Percentiles rank a stretch among this genome's conserved stretches.
These are phyloP conservation scores for Anthrax anthrax DNA, from an alignment of 2,888 invertebrate species.

Conservation along the genomic window DNA sequence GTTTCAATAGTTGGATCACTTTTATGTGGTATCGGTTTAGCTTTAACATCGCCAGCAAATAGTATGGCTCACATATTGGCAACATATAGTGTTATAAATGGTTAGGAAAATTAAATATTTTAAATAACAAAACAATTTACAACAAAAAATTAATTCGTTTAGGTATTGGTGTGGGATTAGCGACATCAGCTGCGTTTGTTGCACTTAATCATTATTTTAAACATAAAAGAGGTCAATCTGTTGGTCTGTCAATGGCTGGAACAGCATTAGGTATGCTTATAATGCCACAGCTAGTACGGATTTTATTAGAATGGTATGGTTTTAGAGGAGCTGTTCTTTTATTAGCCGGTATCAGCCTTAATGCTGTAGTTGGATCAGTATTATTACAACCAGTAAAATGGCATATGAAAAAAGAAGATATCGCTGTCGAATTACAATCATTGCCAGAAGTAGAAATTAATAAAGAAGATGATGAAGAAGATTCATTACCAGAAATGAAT, in stretches of 20 bases:
- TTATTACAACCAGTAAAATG: constrained; percentile 56
- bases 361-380: constrained; percentile 51
- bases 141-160: no score
- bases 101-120: constrained; percentile 29
- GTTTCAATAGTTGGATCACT: constrained; percentile 51
- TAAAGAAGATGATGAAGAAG: constrained; percentile 48
- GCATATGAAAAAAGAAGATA: constrained; percentile 42
- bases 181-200: constrained; percentile 63
- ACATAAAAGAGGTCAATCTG: constrained; percentile 62
- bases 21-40: constrained; percentile 50
- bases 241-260: constrained; percentile 65
- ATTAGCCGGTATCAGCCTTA: constrained; percentile 50
- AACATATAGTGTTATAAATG: constrained; percentile 62
- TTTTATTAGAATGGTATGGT: constrained; percentile 46
- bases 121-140: background rate
- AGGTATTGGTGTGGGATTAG: constrained; percentile 65
- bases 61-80: constrained; percentile 57
- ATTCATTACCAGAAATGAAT: constrained; percentile 32
- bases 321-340: constrained; percentile 56
- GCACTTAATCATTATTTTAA: constrained; percentile 64
- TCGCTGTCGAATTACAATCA: constrained; percentile 30
- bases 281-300: constrained; percentile 59
- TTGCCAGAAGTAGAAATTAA: constrained; percentile 50
- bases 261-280: constrained; percentile 66
- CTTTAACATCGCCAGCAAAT: constrained; percentile 51